A percentile compares a stretch with the other conserved stretches of the same genome.
Conservation (phyloP, 2,888 invertebrate species). For the Argyra leucocephala region DNA sequence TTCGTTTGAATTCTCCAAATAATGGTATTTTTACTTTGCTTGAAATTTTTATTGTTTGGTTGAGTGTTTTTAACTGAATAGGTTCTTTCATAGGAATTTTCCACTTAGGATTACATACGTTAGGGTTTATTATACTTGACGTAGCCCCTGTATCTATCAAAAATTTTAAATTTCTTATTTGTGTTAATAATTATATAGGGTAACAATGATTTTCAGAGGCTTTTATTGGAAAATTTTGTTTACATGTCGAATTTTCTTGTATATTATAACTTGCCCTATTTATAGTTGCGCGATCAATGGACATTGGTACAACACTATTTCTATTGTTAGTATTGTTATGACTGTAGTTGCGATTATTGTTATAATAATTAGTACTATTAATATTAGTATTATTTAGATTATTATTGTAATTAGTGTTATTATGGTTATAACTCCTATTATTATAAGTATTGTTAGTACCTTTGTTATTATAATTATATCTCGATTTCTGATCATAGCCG, state of each 20-base stretch:
- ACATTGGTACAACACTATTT: too few species aligned
- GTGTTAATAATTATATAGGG: slow-evolving; percentile 10
- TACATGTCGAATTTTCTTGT: not conserved
- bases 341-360: too few species aligned
- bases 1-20: slow-evolving; percentile 8
- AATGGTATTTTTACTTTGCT: slow-evolving; percentile 4
- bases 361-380: too few species aligned
- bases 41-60: not conserved
- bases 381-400: too few species aligned
- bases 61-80: not conserved
- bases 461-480: too few species aligned
- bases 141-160: not conserved
- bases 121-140: not conserved
- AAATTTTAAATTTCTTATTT: not conserved
- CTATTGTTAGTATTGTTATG: too few species aligned
- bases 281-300: not conserved
- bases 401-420: too few species aligned
- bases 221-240: slow-evolving; percentile 4
- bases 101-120: slow-evolving; percentile 12
- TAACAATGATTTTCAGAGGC: slow-evolving; percentile 10
- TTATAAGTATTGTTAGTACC: too few species aligned
- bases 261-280: not conserved
- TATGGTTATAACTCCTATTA: too few species aligned
- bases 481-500: too few species aligned
- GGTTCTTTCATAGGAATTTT: slow-evolving; percentile 1